Evolutionary conservation across 1,140 invertebrate genomes (phyloP), one percentile per base, ranked within the genome.

Genomic region (Tribolium madens): DNA sequence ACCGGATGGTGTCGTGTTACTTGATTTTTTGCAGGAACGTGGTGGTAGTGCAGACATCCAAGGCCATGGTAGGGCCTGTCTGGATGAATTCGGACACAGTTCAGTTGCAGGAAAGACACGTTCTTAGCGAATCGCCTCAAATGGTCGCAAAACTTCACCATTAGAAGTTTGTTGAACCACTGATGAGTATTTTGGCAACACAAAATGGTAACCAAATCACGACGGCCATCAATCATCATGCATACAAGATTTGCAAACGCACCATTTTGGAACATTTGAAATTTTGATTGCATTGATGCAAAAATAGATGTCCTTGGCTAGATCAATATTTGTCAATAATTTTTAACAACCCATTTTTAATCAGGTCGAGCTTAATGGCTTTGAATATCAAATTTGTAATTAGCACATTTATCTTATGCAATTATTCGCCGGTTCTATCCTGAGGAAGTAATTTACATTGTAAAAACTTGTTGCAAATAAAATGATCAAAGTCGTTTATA

Each of bases 1-100:
- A 64, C 57, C 57, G 57, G 57, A 64, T 64, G 57, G 57, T 31
- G 13, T 64, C 57, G 57, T 33, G 57, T 64, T 64, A 33, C 57
- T 31, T 1, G n/a, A 64, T 33, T 64, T 64, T 64, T 64, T 64
- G 57, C 57, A 26, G 2, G 14, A 15, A 17, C 52, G 52, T 10
- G 57, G 17, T 64, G 57, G 57, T 64, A 4, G 57, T 64, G 26
- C 52, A 64, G 26, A 33, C 57, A 12, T 14, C 57, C 57, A 64
- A 64, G 57, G 57, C 26, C 26, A 33, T 15, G 57, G 57, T 57
- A 57, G 36, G 36, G 36, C 36, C 36, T 10, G 36, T 1, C 21
- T 42, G 36, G 36, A 42, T 42, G 9, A 57, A 57, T 57, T 57
- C 52, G 57, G 26, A 33, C 57, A 18, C 50, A 21, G 9, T 14